Percentiles rank a stretch among this genome's conserved stretches.
Conservation (phyloP, 92 coral and sea anemone species). For the Parazoanthus swiftii region DNA sequence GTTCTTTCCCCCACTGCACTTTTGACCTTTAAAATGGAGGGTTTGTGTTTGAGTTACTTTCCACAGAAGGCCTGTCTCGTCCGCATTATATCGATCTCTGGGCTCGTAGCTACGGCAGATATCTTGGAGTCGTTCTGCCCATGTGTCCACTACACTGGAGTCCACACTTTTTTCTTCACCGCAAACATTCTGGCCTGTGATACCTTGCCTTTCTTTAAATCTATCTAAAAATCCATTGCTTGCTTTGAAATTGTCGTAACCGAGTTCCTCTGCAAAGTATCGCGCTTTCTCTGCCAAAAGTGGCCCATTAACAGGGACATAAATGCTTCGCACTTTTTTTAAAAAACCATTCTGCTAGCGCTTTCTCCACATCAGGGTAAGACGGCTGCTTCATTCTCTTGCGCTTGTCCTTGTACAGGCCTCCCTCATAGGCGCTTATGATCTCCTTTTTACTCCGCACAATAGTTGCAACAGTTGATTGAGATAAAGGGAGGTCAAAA, state of each 20-base stretch:
- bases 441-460: conserved; percentile 35
- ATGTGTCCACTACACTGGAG: conserved; percentile 37
- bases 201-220: conserved; percentile 51
- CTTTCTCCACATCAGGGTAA: conserved; percentile 43
- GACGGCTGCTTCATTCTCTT: conserved; percentile 40
- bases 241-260: conserved; percentile 43
- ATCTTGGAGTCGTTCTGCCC: conserved; percentile 46
- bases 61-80: conserved; percentile 33
- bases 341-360: conserved; percentile 22
- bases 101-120: conserved; percentile 17
- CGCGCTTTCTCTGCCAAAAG: conserved; percentile 45
- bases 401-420: conserved; percentile 28
- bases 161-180: conserved; percentile 53
- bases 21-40: conserved; percentile 41
- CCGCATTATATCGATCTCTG: no score
- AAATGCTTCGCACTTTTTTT: conserved; percentile 3
- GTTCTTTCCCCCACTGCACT: conserved; percentile 37
- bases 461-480: conserved; percentile 41
- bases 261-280: conserved; percentile 36
- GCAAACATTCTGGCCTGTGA: conserved; percentile 44
- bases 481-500: conserved; percentile 23
- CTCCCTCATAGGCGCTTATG: conserved; percentile 36
- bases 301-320: conserved; percentile 18
- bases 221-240: conserved; percentile 47
- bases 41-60: conserved; percentile 42